A percentile compares a stretch with the other conserved stretches of the same genome.
Evolutionary conservation across 2,113 vertebrate genomes (phyloP).

Genomic region (Carlito syrichta): DNA sequence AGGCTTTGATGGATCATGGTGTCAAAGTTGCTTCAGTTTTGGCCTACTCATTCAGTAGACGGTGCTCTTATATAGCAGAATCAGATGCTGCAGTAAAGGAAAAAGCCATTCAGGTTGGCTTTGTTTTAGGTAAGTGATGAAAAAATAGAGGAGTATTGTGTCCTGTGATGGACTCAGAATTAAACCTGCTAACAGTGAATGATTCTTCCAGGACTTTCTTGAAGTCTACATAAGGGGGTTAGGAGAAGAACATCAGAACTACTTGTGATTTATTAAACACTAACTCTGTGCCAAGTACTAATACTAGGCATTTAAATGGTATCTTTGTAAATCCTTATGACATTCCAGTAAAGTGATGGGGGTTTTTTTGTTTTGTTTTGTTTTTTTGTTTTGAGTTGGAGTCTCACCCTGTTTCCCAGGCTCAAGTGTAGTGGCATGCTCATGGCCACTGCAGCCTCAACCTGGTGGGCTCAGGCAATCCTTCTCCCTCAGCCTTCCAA

Average conservation of each 20-base stretch:
- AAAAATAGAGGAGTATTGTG: not conserved
- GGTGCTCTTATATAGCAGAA: constrained; percentile 97
- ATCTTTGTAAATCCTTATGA: not conserved
- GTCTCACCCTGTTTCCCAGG: not conserved
- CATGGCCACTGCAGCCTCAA: not conserved
- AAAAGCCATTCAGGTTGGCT: constrained; percentile 98
- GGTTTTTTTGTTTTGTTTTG: too few relatives aligned
- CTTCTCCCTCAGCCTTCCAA: not conserved
- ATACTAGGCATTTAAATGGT: not conserved
- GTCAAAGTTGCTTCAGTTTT: constrained; percentile 98
- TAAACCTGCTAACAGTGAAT: not conserved
- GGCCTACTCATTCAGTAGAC: constrained; percentile 97
- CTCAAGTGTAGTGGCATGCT: not conserved
- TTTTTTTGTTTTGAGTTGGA: not conserved
- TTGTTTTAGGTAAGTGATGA: constrained; percentile 91
- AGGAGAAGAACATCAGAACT: not conserved
- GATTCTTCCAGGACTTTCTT: not conserved
- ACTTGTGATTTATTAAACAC: not conserved
- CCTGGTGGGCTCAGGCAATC: not conserved
- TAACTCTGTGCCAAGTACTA: not conserved
- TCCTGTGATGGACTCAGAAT: not conserved
- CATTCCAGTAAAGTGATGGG: not conserved
- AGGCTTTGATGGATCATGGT: constrained; percentile 98
- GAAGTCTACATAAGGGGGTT: not conserved
- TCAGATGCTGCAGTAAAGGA: constrained; percentile 96